A percentile compares a stretch with the other conserved stretches of the same genome.
Evolutionary conservation across 2,797 vertebrate genomes (phyloP).

Genomic region (Pagetopsis macropterus): DNA sequence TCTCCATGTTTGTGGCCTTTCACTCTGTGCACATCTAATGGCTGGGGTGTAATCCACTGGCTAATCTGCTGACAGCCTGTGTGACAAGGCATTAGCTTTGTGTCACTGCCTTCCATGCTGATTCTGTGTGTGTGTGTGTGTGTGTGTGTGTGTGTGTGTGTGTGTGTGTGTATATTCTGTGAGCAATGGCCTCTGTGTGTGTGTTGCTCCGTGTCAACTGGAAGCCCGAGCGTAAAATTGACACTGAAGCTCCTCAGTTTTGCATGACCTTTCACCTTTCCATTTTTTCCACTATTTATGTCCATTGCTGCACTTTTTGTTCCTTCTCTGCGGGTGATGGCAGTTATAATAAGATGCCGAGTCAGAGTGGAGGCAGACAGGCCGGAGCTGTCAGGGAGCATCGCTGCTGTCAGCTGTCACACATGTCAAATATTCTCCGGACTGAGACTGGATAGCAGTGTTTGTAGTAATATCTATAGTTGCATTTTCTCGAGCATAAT

Average conservation of each 20-base stretch:
- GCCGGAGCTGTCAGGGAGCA: conserved; percentile 49
- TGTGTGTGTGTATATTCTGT: conserved; percentile 30
- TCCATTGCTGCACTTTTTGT: conserved; percentile 14
- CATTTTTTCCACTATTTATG: conserved; percentile 56
- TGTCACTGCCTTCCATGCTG: conserved; percentile 84
- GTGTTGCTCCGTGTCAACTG: conserved; percentile 41
- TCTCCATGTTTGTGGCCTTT: conserved; percentile 83
- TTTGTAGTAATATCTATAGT: conserved; percentile 30
- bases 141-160: conserved; percentile 51
- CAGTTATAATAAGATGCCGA: conserved; percentile 56
- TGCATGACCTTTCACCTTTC: conserved; percentile 50
- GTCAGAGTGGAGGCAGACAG: conserved; percentile 44
- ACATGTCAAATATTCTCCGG: conserved; percentile 45
- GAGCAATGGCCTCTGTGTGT: conserved; percentile 43
- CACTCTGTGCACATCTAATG: conserved; percentile 84
- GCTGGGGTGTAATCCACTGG: conserved; percentile 87
- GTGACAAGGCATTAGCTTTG: conserved; percentile 88
- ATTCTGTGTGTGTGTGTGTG: conserved; percentile 57
- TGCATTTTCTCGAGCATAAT: neutral
- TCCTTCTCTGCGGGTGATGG: conserved; percentile 10
- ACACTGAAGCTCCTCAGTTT: conserved; percentile 42
- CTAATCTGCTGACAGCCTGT: conserved; percentile 87
- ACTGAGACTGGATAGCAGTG: conserved; percentile 48
- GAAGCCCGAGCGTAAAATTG: conserved; percentile 59
- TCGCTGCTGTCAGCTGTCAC: conserved; percentile 36